These are phyloP conservation scores for Cantharis rufa DNA, from an alignment of 2,888 invertebrate species.

Conservation along the genomic window DNA sequence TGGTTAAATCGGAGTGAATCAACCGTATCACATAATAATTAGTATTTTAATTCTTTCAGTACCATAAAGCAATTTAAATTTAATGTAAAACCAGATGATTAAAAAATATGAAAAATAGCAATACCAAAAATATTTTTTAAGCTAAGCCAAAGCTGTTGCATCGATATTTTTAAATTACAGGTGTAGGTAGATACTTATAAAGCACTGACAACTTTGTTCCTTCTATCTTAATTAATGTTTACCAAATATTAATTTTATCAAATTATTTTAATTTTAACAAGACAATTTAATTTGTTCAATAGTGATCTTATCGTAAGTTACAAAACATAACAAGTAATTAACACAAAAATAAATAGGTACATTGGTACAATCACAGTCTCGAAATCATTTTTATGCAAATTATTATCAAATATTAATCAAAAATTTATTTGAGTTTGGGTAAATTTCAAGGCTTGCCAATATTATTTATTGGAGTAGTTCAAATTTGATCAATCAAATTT, in stretches of 20 bases:
- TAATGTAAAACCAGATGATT: background rate
- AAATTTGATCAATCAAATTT: conserved; percentile 10
- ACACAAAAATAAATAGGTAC: background rate
- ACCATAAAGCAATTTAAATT: background rate
- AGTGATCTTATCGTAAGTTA: background rate
- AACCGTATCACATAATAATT: background rate
- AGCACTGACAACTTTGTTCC: background rate
- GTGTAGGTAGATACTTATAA: background rate
- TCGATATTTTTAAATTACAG: background rate
- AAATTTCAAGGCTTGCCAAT: background rate
- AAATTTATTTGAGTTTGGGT: background rate
- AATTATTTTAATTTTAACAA: background rate
- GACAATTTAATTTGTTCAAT: background rate
- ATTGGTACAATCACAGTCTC: background rate
- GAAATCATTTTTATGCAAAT: background rate
- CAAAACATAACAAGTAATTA: background rate
- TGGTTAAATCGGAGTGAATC: background rate
- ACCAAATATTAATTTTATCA: background rate
- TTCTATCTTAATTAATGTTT: background rate
- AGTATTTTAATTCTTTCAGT: background rate
- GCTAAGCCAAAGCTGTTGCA: background rate
- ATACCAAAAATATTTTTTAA: background rate
- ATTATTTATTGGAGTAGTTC: background rate
- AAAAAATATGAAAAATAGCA: background rate
- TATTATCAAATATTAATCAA: background rate